These are phyloP conservation scores for Tipula helvola DNA, from an alignment of 2,888 invertebrate species.

Conservation along the genomic window DNA sequence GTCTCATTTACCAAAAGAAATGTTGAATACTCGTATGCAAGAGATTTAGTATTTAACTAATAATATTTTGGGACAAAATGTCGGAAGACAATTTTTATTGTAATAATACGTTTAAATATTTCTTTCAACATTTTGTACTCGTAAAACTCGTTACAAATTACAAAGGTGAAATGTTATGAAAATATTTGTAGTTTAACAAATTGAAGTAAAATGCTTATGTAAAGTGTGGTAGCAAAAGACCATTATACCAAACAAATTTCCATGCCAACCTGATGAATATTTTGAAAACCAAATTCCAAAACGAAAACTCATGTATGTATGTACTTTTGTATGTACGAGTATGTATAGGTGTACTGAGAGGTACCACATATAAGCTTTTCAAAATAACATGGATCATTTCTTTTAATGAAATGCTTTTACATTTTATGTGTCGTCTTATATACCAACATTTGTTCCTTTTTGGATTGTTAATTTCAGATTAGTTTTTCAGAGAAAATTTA, in stretches of 20 bases:
- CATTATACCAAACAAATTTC: not conserved
- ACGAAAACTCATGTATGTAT: not conserved
- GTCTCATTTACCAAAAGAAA: not conserved
- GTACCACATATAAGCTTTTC: not conserved
- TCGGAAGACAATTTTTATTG: too few relatives aligned
- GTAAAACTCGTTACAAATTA: too few relatives aligned
- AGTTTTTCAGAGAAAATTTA: not conserved
- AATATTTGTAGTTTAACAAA: not conserved
- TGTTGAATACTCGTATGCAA: not conserved
- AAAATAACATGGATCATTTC: not conserved
- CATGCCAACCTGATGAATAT: not conserved
- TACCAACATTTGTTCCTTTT: not conserved
- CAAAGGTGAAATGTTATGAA: not conserved
- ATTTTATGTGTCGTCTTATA: not conserved
- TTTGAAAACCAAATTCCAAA: not conserved
- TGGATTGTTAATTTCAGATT: not conserved
- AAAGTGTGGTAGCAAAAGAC: not conserved
- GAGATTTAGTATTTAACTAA: not conserved
- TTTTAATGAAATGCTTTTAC: not conserved
- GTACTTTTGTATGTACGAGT: not conserved
- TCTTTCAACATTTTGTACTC: too few relatives aligned
- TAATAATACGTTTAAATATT: too few relatives aligned
- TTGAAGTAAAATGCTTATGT: too few relatives aligned
- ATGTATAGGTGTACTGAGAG: not conserved
- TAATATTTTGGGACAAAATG: too few relatives aligned